Percentiles rank a stretch among this genome's conserved stretches.
phyloP scores from a whole-genome alignment of 2,888 invertebrate species.

The Catocala sponsa region DNA sequence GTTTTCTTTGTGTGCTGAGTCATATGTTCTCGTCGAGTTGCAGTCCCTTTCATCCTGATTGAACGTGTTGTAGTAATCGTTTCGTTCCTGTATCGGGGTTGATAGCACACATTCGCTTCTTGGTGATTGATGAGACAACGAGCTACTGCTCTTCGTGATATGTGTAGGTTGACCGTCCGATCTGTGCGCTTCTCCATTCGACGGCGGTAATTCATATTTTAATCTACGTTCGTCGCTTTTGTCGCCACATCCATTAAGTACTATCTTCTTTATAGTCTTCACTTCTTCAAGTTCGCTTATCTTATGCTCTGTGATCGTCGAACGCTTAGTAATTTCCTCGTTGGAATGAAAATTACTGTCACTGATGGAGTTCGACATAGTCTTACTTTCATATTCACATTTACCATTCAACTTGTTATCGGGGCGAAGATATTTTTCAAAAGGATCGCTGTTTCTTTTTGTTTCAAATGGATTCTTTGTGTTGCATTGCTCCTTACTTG shows the following conservation, averaged over 20 bases:
- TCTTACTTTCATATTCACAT: conserved; percentile 59
- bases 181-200: conserved; percentile 27
- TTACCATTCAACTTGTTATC: conserved; percentile 66
- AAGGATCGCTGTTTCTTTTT: conserved; percentile 73
- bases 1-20: conserved; percentile 49
- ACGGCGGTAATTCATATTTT: conserved; percentile 29
- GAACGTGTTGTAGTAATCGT: conserved; percentile 57
- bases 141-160: conserved; percentile 36
- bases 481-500: conserved; percentile 54
- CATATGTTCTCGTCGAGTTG: conserved; percentile 47
- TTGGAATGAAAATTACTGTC: conserved; percentile 73
- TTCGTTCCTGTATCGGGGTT: conserved; percentile 54
- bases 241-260: conserved; percentile 74
- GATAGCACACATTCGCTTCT: conserved; percentile 53
- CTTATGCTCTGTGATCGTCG: conserved; percentile 78
- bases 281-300: conserved; percentile 82
- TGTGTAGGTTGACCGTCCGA: conserved; percentile 29
- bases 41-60: conserved; percentile 55
- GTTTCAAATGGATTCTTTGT: conserved; percentile 76
- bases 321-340: conserved; percentile 75
- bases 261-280: conserved; percentile 81
- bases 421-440: conserved; percentile 73
- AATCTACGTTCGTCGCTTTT: conserved; percentile 41
- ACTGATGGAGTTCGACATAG: conserved; percentile 73
- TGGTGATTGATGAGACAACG: conserved; percentile 49